Evolutionary conservation across 2,888 invertebrate genomes (phyloP).

Genomic region (Aphrophora alni): DNA sequence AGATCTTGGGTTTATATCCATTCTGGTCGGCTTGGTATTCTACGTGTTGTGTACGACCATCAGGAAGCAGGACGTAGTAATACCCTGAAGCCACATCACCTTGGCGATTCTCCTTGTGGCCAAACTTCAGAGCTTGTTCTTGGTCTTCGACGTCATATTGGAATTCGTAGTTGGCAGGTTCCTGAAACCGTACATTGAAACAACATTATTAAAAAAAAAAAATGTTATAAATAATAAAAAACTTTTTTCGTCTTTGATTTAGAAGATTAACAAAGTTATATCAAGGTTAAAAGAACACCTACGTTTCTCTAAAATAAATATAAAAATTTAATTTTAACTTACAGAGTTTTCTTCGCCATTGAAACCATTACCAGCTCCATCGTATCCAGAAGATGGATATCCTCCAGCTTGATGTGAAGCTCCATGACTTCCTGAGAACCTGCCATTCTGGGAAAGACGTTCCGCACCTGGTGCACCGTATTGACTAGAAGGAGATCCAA

Average conservation of each 20-base stretch:
- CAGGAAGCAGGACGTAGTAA: conserved; percentile 85
- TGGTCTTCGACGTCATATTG: conserved; percentile 81
- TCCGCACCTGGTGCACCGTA: conserved; percentile 58
- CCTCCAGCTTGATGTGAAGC: background rate
- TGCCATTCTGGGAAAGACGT: conserved; percentile 52
- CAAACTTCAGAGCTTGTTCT: conserved; percentile 66
- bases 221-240: too few species aligned
- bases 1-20: conserved; percentile 81
- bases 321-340: too few species aligned
- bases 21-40: conserved; percentile 83
- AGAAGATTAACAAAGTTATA: too few species aligned
- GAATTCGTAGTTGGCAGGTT: conserved; percentile 86
- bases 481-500: conserved; percentile 57
- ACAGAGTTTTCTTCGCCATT: background rate
- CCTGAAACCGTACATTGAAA: conserved; percentile 61
- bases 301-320: too few species aligned
- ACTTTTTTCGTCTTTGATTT: too few species aligned
- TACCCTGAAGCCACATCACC: conserved; percentile 82
- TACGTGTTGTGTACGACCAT: conserved; percentile 86
- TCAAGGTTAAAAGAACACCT: too few species aligned
- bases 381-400: background rate
- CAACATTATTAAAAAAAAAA: too few species aligned
- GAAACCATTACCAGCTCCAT: background rate
- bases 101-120: conserved; percentile 80
- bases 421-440: background rate